phyloP scores from a whole-genome alignment of 92 coral and sea anemone species.

The Bergia sp. region DNA sequence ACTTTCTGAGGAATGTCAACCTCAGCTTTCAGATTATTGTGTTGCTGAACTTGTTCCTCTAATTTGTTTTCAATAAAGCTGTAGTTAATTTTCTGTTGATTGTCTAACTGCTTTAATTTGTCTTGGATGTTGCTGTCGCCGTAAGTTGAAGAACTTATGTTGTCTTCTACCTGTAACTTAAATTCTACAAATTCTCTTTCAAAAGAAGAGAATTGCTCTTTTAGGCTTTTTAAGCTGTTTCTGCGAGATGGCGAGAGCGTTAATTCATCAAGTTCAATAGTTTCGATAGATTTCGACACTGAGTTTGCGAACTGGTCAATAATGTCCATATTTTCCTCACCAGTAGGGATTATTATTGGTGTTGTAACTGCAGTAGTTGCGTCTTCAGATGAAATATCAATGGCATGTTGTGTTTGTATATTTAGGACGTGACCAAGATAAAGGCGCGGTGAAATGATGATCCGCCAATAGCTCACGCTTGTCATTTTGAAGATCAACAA shows the following conservation, averaged over 20 bases:
- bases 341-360: background rate
- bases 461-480: background rate
- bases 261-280: background rate
- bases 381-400: background rate
- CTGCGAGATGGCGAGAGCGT: background rate
- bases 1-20: background rate
- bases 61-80: background rate
- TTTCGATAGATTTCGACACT: background rate
- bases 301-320: background rate
- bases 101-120: constrained; percentile 1
- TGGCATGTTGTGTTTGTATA: background rate
- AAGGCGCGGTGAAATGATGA: background rate
- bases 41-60: background rate
- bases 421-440: constrained; percentile 6
- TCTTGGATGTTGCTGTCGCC: background rate
- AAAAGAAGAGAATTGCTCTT: background rate
- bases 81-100: background rate
- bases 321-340: background rate
- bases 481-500: constrained; percentile 10
- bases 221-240: background rate
- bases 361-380: background rate
- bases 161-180: background rate
- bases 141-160: background rate
- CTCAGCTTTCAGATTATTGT: background rate
- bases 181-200: background rate